These are phyloP conservation scores for Caenorhabditis briggsae DNA, from an alignment of 1,140 invertebrate species.

Conservation along the genomic window DNA sequence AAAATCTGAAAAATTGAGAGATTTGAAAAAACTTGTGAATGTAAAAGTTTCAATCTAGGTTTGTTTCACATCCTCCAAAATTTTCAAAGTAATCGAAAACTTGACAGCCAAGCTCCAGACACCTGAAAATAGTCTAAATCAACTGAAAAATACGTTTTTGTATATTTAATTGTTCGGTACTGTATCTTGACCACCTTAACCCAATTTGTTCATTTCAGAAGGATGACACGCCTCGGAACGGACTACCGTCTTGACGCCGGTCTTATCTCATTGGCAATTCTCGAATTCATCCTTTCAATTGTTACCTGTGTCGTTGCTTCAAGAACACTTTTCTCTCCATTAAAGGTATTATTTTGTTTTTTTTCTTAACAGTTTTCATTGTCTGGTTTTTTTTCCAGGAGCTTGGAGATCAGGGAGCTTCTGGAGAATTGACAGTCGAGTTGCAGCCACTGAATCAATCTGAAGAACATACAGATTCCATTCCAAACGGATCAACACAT, in stretches of 20 bases:
- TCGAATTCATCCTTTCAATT: slow-evolving; percentile 69
- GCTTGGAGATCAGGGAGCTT: background rate
- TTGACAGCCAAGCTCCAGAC: too few relatives aligned
- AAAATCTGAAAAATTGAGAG: too few relatives aligned
- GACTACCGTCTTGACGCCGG: slow-evolving; percentile 73
- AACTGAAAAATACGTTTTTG: too few relatives aligned
- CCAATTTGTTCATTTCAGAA: slow-evolving; percentile 54
- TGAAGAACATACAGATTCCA: slow-evolving; percentile 10
- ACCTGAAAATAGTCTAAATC: too few relatives aligned
- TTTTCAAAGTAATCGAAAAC: too few relatives aligned
- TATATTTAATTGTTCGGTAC: background rate
- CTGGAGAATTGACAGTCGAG: slow-evolving; percentile 12
- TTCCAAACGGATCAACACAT: slow-evolving; percentile 21
- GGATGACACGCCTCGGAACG: slow-evolving; percentile 71
- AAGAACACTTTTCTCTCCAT: slow-evolving; percentile 52
- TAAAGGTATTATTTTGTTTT: slow-evolving; percentile 18
- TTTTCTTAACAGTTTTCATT: background rate
- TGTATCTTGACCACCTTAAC: background rate
- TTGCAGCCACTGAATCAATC: slow-evolving; percentile 48
- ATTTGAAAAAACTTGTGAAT: too few relatives aligned
- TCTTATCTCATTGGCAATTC: slow-evolving; percentile 66
- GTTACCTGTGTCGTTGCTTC: slow-evolving; percentile 67
- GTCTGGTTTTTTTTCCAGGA: background rate
- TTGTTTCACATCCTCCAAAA: too few relatives aligned
- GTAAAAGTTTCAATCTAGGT: too few relatives aligned